Base-by-base conservation (phyloP, 2,113 vertebrate species). In the Sterna hirundo region DNA sequence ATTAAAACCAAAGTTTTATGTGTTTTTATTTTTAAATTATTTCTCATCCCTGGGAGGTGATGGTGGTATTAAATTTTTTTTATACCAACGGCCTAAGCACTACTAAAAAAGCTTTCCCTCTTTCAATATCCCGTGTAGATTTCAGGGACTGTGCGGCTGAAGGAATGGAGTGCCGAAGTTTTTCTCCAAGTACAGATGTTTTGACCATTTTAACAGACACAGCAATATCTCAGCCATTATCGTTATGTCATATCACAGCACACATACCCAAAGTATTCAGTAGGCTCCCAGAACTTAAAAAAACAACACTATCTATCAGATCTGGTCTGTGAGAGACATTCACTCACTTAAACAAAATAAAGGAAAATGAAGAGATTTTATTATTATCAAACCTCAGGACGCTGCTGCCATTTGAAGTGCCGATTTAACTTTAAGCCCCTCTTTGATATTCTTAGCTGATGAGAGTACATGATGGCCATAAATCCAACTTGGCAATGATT, bases 401-500 rank as follows among this genome's bases (percentile, higher is more conserved):
- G 0, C 25, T 75, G 54, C 47, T 83, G 85, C 55, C 42, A 65
- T 77, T 71, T 79, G 82, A 94, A 86, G 36, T 68, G 27, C 52
- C 1, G 17, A 58, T 86, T 95, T 90, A 89, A 78, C 68, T 83
- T 79, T 32, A 85, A 84, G 54, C 19, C 3, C 13, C 22, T 90
- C 90, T 96, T 96, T 97, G 96, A 94, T 96, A 93, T 72, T 77
- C 42, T 74, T 72, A 44, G 91, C 91, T 92, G 90, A 90, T 81
- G 88, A 94, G 93, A 92, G 72, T 89, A 68, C 86, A 46, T n/a
- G 87, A 91, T 88, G 58, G 44, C 64, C 77, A 93, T 97, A 97
- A 97, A 97, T 97, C 60, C 66, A 78, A 42, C 75, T 90, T 89
- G 92, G 92, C 80, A 96, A 92, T 82, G 95, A 95, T 96, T 94